phyloP scores from a whole-genome alignment of 2,113 vertebrate genomes.

The Rhinogobius similis region DNA sequence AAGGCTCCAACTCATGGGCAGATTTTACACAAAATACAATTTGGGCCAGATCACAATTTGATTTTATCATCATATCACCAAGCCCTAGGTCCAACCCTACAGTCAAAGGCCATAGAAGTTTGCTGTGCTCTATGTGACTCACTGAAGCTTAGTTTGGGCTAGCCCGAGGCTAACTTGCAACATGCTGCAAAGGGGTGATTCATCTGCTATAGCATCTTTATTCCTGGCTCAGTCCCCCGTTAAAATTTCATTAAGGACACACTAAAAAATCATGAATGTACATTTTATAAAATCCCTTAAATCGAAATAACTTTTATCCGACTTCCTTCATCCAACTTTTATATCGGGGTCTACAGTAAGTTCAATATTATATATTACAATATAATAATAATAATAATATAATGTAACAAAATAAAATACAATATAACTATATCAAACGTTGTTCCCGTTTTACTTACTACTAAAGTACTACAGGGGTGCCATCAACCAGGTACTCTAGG shows the following conservation, averaged over 20 bases:
- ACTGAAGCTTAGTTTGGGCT: conserved; percentile 35
- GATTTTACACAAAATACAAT: no score
- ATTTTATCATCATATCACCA: no score
- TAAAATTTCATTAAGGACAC: conserved; percentile 25
- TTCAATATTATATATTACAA: not conserved
- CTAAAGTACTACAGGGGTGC: not conserved
- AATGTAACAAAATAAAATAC: not conserved
- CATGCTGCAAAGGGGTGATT: conserved; percentile 48
- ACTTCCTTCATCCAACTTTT: not conserved
- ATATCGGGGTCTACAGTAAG: not conserved
- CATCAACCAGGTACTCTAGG: not conserved
- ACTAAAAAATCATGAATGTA: not conserved
- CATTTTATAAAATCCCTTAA: no score
- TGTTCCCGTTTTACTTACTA: not conserved
- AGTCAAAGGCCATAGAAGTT: conserved; percentile 9
- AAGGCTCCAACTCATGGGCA: no score
- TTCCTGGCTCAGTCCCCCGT: conserved; percentile 35
- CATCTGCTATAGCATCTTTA: conserved; percentile 57
- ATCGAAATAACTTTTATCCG: not conserved
- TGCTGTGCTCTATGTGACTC: conserved; percentile 50
- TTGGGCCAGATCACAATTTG: no score
- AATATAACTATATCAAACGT: no score
- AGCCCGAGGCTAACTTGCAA: conserved; percentile 41
- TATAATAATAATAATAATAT: no score
- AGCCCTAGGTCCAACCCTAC: conserved; percentile 2